These are phyloP conservation scores for Nomada hirtipes DNA, from an alignment of 2,888 invertebrate genomes.

Conservation along the genomic window DNA sequence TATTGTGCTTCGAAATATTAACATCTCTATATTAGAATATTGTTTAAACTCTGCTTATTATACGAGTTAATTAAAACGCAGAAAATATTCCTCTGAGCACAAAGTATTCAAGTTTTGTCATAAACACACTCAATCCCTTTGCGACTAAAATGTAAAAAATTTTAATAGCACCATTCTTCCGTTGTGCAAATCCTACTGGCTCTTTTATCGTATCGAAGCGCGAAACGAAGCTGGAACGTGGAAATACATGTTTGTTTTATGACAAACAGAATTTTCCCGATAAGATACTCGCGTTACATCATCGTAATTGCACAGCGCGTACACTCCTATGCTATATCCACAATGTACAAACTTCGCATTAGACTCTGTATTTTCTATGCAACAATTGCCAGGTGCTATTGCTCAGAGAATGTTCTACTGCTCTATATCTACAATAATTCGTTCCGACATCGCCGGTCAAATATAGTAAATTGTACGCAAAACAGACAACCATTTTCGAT, in stretches of 20 bases:
- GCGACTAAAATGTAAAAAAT: too few species aligned
- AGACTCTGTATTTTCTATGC: constrained; percentile 46
- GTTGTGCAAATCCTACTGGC: too few species aligned
- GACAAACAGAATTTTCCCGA: constrained; percentile 34
- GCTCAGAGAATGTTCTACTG: neutral
- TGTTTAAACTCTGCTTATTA: neutral
- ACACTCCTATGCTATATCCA: neutral
- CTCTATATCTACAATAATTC: constrained; percentile 7
- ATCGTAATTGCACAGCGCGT: constrained; percentile 41
- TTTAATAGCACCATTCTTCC: too few species aligned
- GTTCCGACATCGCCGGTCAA: neutral
- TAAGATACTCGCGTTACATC: constrained; percentile 53
- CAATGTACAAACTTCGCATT: neutral
- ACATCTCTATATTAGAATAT: neutral
- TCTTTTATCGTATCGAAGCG: neutral
- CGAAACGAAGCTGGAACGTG: neutral
- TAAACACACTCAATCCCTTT: too few species aligned
- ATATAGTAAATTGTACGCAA: neutral
- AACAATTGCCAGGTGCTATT: constrained; percentile 24
- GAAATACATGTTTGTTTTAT: constrained; percentile 5
- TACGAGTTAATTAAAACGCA: neutral
- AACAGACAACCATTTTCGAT: constrained; percentile 19
- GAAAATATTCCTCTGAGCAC: neutral
- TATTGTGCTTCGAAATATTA: neutral
- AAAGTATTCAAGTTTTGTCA: too few species aligned